Evolutionary conservation across 2,113 vertebrate genomes (phyloP).

Genomic region (Excalfactoria chinensis): DNA sequence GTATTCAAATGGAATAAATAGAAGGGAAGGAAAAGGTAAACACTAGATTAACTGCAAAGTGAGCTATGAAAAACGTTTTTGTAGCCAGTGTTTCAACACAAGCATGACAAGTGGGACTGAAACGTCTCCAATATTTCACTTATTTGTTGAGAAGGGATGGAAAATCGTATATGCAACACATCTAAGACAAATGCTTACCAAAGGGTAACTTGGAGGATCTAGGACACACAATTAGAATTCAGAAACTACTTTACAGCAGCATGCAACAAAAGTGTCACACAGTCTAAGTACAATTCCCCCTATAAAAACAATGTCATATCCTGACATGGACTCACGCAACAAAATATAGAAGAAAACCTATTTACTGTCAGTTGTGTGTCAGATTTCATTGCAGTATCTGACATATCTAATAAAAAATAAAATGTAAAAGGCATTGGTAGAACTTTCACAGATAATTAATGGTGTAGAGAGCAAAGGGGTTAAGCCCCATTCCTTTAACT

Average conservation of each 20-base stretch:
- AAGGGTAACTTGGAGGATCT: not conserved
- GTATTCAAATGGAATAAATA: slow-evolving; percentile 25
- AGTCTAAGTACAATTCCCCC: not conserved
- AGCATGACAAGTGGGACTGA: not conserved
- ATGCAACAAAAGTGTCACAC: not conserved
- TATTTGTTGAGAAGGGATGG: slow-evolving; percentile 21
- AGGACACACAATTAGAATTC: not conserved
- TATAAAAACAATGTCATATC: not conserved
- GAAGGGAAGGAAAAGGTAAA: slow-evolving; percentile 8
- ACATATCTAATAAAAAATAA: not conserved
- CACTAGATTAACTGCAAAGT: not conserved
- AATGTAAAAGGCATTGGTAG: not conserved
- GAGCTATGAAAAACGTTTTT: not conserved
- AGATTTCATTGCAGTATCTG: not conserved
- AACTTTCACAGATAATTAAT: slow-evolving; percentile 5
- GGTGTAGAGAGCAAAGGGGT: not conserved
- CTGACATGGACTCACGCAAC: not conserved
- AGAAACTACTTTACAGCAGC: not conserved
- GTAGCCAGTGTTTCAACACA: not conserved
- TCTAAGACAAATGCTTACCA: not conserved
- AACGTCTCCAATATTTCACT: not conserved
- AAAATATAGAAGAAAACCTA: not conserved
- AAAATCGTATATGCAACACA: not conserved
- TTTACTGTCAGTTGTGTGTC: not conserved
- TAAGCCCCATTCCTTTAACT: not conserved